phyloP scores from a whole-genome alignment of 2,113 vertebrate genomes.

The Calyptommatus sinebrachiatus region DNA sequence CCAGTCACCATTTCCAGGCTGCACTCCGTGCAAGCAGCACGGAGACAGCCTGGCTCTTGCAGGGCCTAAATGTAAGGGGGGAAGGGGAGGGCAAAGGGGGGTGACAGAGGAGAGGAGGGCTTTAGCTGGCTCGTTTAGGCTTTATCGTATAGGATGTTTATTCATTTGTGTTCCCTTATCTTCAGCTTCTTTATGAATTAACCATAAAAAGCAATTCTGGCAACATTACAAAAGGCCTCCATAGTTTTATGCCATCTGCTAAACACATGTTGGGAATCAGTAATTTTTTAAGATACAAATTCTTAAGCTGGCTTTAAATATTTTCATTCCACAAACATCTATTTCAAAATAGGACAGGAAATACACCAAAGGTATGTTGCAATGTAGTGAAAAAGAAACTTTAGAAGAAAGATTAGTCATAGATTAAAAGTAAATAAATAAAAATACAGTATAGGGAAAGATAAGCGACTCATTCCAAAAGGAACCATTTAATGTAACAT shows the following conservation, averaged over 20 bases:
- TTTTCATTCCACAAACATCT: constrained; percentile 6
- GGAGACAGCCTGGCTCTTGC: no score
- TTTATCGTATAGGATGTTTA: not conserved
- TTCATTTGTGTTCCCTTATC: not conserved
- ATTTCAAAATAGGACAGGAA: constrained; percentile 25
- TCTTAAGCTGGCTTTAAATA: constrained; percentile 4
- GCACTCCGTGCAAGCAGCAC: no score
- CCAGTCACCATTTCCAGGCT: no score
- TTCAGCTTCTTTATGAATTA: constrained; percentile 24
- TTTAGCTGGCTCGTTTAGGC: no score
- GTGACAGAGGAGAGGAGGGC: no score
- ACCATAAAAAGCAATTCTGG: constrained; percentile 9
- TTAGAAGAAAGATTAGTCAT: not conserved
- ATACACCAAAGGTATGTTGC: not conserved
- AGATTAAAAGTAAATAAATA: not conserved
- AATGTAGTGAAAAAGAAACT: not conserved
- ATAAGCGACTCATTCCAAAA: not conserved
- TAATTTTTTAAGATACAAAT: not conserved
- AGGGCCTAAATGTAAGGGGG: no score
- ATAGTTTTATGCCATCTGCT: constrained; percentile 28
- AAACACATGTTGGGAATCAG: constrained; percentile 16
- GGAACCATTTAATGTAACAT: not conserved
- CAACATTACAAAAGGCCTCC: not conserved
- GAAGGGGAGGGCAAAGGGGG: no score
- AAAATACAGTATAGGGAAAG: not conserved